Evolutionary conservation across 2,113 vertebrate genomes (phyloP).

Genomic region (Platysteira castanea): DNA sequence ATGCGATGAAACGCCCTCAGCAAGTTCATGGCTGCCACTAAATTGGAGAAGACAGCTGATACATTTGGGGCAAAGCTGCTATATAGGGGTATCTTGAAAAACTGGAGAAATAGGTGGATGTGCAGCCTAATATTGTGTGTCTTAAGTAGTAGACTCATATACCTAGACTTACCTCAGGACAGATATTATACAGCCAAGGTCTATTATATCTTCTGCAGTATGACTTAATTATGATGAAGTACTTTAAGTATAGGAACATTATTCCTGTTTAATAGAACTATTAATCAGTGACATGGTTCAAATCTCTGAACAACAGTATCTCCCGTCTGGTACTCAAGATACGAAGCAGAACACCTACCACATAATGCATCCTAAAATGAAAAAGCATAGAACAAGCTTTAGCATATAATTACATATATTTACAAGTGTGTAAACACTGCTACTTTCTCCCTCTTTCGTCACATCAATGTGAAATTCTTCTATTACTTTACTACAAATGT

Average conservation of each 20-base stretch:
- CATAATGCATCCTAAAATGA: background rate
- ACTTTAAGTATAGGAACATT: background rate
- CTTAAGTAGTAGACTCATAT: background rate
- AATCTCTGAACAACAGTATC: background rate
- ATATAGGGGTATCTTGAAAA: background rate
- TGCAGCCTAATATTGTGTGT: background rate
- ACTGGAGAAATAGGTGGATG: background rate
- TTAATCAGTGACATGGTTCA: background rate
- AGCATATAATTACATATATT: background rate
- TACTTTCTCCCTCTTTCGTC: background rate
- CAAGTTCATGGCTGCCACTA: background rate
- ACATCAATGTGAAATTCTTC: background rate
- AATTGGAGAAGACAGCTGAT: background rate
- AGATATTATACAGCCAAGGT: background rate
- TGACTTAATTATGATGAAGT: slow-evolving; percentile 4
- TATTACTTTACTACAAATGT: background rate
- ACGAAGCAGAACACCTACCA: background rate
- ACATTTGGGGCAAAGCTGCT: background rate
- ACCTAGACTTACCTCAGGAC: background rate
- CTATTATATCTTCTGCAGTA: background rate
- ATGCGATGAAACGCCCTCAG: background rate
- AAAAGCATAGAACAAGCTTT: background rate
- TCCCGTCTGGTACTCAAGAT: background rate
- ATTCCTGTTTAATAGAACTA: background rate
- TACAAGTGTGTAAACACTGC: background rate